Percentiles rank a stretch among this genome's conserved stretches.
Conservation (phyloP, 2,113 vertebrate genomes). For the Corvus hawaiiensis region DNA sequence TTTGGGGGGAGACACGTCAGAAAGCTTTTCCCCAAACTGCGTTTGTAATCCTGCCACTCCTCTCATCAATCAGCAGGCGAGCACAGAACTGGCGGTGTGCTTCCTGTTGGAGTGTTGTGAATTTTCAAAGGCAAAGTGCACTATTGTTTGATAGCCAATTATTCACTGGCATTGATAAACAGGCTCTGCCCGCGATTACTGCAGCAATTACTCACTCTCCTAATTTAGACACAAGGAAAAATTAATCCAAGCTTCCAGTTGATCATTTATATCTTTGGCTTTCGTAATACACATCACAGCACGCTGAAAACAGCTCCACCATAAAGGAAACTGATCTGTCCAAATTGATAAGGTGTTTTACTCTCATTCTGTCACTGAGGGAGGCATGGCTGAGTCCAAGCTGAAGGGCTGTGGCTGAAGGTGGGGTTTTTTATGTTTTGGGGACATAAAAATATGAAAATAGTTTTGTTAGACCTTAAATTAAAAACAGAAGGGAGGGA, state of each 20-base stretch:
- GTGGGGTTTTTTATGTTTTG: neutral
- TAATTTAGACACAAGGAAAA: slow-evolving; percentile 62
- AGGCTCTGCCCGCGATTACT: slow-evolving; percentile 34
- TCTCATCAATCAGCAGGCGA: slow-evolving; percentile 27
- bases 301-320: slow-evolving; percentile 4
- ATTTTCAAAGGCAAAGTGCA: slow-evolving; percentile 57
- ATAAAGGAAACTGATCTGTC: slow-evolving; percentile 34
- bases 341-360: slow-evolving; percentile 6
- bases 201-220: slow-evolving; percentile 55
- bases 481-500: neutral
- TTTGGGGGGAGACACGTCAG: neutral
- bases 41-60: slow-evolving; percentile 38
- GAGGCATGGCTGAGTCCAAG: neutral
- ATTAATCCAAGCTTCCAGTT: slow-evolving; percentile 55
- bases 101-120: slow-evolving; percentile 41
- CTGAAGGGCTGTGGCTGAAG: neutral
- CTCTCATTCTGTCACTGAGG: neutral
- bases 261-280: slow-evolving; percentile 54
- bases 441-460: neutral
- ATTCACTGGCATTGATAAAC: slow-evolving; percentile 64
- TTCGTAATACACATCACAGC: neutral
- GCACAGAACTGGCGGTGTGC: neutral
- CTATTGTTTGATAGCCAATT: slow-evolving; percentile 63
- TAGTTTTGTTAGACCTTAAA: neutral
- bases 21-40: neutral